Evolutionary conservation across 1,140 invertebrate genomes (phyloP), one percentile per base, ranked within the genome.

Genomic region (Chelonus insularis): DNA sequence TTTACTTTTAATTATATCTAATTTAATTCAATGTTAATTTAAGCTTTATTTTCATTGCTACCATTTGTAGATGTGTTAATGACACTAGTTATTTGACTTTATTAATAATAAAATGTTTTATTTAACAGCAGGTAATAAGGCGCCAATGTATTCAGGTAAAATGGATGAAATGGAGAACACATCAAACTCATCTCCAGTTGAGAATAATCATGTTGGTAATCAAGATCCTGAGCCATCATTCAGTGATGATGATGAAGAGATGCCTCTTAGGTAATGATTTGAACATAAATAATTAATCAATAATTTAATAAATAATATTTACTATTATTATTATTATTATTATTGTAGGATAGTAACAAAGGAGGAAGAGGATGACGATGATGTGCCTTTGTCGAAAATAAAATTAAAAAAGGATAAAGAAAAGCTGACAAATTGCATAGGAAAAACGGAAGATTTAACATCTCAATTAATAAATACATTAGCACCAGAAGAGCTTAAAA

Each of bases 311-410:
- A 2, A n/a, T n/a, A n/a, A n/a, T n/a, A n/a, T n/a, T n/a, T n/a
- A n/a, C n/a, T n/a, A n/a, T n/a, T n/a, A n/a, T n/a, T n/a, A n/a
- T n/a, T 18, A 43, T 45, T 16, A 4, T 39, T 29, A 51, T 29
- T 16, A n/a, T 48, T 68, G 32, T 61, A 80, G 78, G 65, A 74
- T 78, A 73, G 71, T 73, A 16, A 72, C 70, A 23, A 77, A 75
- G 58, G 93, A 91, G 66, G 89, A 91, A 63, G 93, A 94, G 21
- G 93, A 96, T 72, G 92, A 95, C 73, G 93, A 95, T 69, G 92
- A 95, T 73, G 84, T 93, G 59, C 91, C 91, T 32, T 74, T 92
- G 29, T 88, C 89, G 55, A 88, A 88, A 74, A 86, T 90, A 16
- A 81, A 78, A 74, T 74, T 80, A 69, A 85, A 76, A 78, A 84